These are phyloP conservation scores for Idaea biselata DNA, from an alignment of 2,888 invertebrate species.

Conservation along the genomic window DNA sequence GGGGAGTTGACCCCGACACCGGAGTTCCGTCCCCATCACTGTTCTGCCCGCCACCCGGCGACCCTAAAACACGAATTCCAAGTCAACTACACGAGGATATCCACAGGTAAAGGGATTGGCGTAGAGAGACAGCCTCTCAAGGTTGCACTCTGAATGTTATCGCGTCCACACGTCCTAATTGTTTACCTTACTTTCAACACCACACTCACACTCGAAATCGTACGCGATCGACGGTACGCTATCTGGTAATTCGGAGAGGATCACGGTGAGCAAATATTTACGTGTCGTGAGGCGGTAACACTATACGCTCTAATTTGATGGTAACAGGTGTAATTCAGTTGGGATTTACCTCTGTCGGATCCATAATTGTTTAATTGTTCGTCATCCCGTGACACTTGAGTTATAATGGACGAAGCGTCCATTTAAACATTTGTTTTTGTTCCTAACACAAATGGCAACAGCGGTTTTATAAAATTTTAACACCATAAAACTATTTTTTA, in stretches of 20 bases:
- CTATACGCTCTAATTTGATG: constrained; percentile 77
- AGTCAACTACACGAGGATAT: constrained; percentile 29
- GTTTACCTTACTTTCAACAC: constrained; percentile 60
- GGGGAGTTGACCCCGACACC: constrained; percentile 72
- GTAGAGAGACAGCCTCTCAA: constrained; percentile 60
- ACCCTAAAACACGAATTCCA: constrained; percentile 73
- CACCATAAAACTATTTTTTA: constrained; percentile 81
- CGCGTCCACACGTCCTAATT: constrained; percentile 70
- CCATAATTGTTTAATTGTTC: constrained; percentile 95
- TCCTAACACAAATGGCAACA: constrained; percentile 76
- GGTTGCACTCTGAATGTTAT: constrained; percentile 68
- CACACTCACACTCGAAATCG: constrained; percentile 38
- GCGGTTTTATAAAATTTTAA: constrained; percentile 74
- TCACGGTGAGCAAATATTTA: constrained; percentile 65
- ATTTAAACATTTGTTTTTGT: constrained; percentile 84
- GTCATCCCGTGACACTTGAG: constrained; percentile 98
- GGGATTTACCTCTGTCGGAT: constrained; percentile 93
- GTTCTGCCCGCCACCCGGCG: constrained; percentile 79
- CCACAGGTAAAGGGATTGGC: constrained; percentile 38
- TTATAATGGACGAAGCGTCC: constrained; percentile 99
- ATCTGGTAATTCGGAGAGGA: constrained; percentile 41
- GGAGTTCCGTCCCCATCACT: constrained; percentile 77
- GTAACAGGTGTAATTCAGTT: constrained; percentile 79
- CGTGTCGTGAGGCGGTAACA: constrained; percentile 67
- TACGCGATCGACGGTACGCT: constrained; percentile 40